phyloP scores from a whole-genome alignment of 1,140 invertebrate species.

The Caenorhabditis tropicalis region DNA sequence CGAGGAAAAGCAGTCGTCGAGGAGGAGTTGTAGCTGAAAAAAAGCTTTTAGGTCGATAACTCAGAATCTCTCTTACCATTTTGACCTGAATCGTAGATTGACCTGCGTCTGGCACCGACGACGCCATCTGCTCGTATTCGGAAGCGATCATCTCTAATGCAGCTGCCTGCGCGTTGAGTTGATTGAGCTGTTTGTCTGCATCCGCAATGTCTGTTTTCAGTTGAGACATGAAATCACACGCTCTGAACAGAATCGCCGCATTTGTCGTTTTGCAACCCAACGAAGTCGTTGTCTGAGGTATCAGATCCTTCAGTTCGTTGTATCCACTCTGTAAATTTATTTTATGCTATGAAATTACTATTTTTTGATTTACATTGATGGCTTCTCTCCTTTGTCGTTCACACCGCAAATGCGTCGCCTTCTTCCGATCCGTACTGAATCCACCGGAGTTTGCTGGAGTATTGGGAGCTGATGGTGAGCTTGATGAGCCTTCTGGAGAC shows the following conservation, averaged over 20 bases:
- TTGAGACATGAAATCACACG: constrained; percentile 69
- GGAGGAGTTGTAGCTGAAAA: constrained; percentile 66
- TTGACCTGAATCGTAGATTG: constrained; percentile 61
- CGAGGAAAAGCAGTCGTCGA: constrained; percentile 67
- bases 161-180: constrained; percentile 54
- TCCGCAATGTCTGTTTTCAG: constrained; percentile 64
- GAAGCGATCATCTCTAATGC: constrained; percentile 68
- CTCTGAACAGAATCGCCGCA: constrained; percentile 68
- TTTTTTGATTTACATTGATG: constrained; percentile 65
- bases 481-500: constrained; percentile 29
- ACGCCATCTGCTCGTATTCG: constrained; percentile 67
- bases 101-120: constrained; percentile 51
- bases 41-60: background rate
- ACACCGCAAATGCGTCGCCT: constrained; percentile 68
- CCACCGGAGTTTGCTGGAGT: background rate
- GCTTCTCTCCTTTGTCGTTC: constrained; percentile 69
- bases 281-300: constrained; percentile 65
- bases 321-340: constrained; percentile 66
- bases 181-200: constrained; percentile 56
- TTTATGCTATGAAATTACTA: background rate
- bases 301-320: constrained; percentile 69
- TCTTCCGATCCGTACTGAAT: constrained; percentile 64
- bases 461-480: constrained; percentile 29
- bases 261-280: constrained; percentile 71
- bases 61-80: constrained; percentile 56